Evolutionary conservation across 2,797 vertebrate genomes (phyloP), one percentile per base, ranked within the genome.

Genomic region (Oryzias sinensis): DNA sequence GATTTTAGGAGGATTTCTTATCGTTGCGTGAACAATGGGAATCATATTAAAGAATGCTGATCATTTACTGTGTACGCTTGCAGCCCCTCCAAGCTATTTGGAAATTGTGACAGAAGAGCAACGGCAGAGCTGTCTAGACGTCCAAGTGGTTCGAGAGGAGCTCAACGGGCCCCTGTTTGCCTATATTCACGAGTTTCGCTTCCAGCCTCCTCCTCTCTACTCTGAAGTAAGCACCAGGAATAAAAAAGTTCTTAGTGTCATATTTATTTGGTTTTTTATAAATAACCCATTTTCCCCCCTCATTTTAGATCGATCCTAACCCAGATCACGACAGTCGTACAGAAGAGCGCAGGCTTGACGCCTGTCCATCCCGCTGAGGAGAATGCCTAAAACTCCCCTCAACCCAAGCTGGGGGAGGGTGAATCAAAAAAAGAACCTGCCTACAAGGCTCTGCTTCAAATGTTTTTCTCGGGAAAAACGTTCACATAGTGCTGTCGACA

Each of bases 111-210:
- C 96, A 0, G 96, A 97, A 77, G 96, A 96, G 37, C 95, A 98
- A 15, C 92, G 95, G 25, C 94, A 94, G 80, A 93, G 84, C 75
- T 94, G 89, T 68, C 86, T 96, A 44, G 92, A 92, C 29, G 93
- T 93, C 2, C 72, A 92, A 17, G 90, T 88, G 50, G 90, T 89
- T 40, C 95, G 93, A 24, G 95, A 97, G 56, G 94, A 97, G 62
- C 93, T 96, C 24, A 94, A 98, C 50, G 94, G 95, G 74, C 95
- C 95, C 61, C 91, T 99, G 54, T 96, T 98, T 33, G 96, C 96
- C 52, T 98, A 98, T 81, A 98, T 99, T 85, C 96, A 98, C n/a
- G 97, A 98, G 89, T 99, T 99, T 76, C 94, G 97, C 73, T 99
- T 96, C 84, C 91, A 97, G 84, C 97, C 97, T 22, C 97, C 97